phyloP scores from a whole-genome alignment of 2,113 vertebrate genomes.

The Orthonyx spaldingii region DNA sequence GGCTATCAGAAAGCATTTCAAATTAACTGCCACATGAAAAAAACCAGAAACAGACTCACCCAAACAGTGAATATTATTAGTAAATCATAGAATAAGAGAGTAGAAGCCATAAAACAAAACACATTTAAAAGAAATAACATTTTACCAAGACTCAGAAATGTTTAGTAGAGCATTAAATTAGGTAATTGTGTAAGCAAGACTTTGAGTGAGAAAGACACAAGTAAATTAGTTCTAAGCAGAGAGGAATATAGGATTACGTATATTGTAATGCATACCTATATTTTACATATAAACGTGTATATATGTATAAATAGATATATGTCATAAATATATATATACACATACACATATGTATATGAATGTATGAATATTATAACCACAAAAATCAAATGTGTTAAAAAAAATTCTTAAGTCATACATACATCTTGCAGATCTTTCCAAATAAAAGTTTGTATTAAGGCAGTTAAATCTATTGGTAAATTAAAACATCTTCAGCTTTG shows the following conservation, averaged over 20 bases:
- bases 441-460: not conserved
- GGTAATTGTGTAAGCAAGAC: not conserved
- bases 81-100: not conserved
- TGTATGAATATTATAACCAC: not conserved
- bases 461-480: not conserved
- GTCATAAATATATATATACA: not conserved
- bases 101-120: not conserved
- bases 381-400: not conserved
- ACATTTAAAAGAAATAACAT: not conserved
- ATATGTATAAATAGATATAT: not conserved
- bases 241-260: not conserved
- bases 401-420: not conserved
- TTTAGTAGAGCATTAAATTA: not conserved
- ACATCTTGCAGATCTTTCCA: not conserved
- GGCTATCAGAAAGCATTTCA: not conserved
- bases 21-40: not conserved
- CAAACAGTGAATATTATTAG: not conserved
- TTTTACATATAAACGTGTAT: not conserved
- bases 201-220: not conserved
- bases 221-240: not conserved
- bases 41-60: not conserved
- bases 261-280: not conserved
- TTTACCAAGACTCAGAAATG: not conserved
- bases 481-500: not conserved
- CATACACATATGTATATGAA: not conserved